These are phyloP conservation scores for Dasysyrphus albostriatus DNA, from an alignment of 2,888 invertebrate species.

Conservation along the genomic window DNA sequence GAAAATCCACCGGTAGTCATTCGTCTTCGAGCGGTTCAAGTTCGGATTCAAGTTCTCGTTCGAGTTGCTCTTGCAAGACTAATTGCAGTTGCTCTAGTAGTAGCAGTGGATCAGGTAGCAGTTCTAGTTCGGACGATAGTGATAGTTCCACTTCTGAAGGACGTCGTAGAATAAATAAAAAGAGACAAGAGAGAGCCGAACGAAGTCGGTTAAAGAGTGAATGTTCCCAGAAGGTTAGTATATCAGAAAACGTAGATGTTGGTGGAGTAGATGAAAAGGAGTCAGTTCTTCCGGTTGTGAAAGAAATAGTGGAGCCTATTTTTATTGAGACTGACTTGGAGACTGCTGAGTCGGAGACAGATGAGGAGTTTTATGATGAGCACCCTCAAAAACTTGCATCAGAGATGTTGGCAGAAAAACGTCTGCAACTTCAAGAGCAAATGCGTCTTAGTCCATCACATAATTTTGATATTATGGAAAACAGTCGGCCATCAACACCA, in stretches of 20 bases:
- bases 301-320: slow-evolving; percentile 85
- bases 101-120: slow-evolving; percentile 86
- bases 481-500: slow-evolving; percentile 88
- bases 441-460: slow-evolving; percentile 87
- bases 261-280: slow-evolving; percentile 84
- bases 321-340: slow-evolving; percentile 93
- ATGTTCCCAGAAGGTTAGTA: slow-evolving; percentile 79
- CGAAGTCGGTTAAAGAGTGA: slow-evolving; percentile 81
- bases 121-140: slow-evolving; percentile 86
- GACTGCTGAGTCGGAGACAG: slow-evolving; percentile 93
- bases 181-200: slow-evolving; percentile 84
- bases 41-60: slow-evolving; percentile 90
- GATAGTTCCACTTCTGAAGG: slow-evolving; percentile 84
- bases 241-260: slow-evolving; percentile 84
- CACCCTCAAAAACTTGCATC: slow-evolving; percentile 91
- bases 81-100: slow-evolving; percentile 92
- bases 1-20: slow-evolving; percentile 80
- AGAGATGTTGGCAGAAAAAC: slow-evolving; percentile 90
- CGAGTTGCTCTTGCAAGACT: slow-evolving; percentile 92
- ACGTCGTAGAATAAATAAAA: slow-evolving; percentile 82
- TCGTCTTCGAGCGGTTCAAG: slow-evolving; percentile 91
- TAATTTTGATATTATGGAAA: slow-evolving; percentile 86
- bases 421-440: slow-evolving; percentile 87
- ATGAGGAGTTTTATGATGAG: slow-evolving; percentile 94
- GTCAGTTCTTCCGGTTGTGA: slow-evolving; percentile 82